Evolutionary conservation across 2,888 invertebrate genomes (phyloP), one percentile per base, ranked within the genome.

Genomic region (Thymelicus lineola): DNA sequence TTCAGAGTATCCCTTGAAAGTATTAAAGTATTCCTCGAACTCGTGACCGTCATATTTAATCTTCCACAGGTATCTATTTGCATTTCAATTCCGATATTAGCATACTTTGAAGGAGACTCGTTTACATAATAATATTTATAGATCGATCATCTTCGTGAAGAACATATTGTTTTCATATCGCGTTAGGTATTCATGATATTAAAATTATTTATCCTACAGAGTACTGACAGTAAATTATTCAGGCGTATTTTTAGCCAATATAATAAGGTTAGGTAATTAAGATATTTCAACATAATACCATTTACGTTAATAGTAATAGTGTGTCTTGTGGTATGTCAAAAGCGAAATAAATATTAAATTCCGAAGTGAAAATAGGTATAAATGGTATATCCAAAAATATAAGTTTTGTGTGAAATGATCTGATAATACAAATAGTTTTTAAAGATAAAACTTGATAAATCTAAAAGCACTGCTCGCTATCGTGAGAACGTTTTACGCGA

Each of bases 91-190:
- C 48, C 48, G 17, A 7, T 17, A 50, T 50, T 50, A 60, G 60
- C 60, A 42, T 35, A 36, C 15, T 60, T 17, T 36, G 20, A n/a
- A 55, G 42, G 38, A 15, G 17, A 64, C 48, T 50, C 12, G 42
- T 42, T 12, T 20, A 35, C 20, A 64, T 53, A 50, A 38, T 28
- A 17, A 42, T 42, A 42, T 42, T 9, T 12, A 1, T 12, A n/a
- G 17, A n/a, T 15, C 73, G 74, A 45, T 79, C 75, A 50, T 50
- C 15, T 50, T 15, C 17, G 48, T 17, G 48, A 50, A 50, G 5
- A 17, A 50, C 48, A 15, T 50, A 15, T 15, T 50, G 7, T 50
- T 48, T 15, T 15, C 7, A 50, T 50, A 15, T 9, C 6, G n/a
- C n/a, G 1, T n/a, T 17, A 6, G 12, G 9, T 42, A 42, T 42